These are phyloP conservation scores for Epistrophella euchroma DNA, from an alignment of 2,888 invertebrate genomes.

Conservation along the genomic window DNA sequence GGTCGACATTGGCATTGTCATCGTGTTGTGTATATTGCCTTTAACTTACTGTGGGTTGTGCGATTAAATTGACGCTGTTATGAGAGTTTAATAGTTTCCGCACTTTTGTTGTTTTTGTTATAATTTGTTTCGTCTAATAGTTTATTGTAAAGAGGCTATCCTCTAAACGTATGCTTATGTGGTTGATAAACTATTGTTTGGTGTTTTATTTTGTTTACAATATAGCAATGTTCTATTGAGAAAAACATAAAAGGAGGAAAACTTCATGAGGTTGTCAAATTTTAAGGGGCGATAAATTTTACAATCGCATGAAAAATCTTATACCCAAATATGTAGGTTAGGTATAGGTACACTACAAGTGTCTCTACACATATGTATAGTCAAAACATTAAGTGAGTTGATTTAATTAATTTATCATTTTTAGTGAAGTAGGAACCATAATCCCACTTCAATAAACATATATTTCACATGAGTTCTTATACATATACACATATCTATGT, in stretches of 20 bases:
- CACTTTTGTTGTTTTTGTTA: slow-evolving; percentile 38
- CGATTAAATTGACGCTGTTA: slow-evolving; percentile 15
- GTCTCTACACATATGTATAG: too few relatives aligned
- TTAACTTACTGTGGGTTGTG: slow-evolving; percentile 14
- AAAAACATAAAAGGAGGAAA: neutral
- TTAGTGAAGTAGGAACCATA: too few relatives aligned
- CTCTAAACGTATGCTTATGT: neutral
- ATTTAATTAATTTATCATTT: too few relatives aligned
- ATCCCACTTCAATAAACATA: too few relatives aligned
- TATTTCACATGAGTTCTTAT: too few relatives aligned
- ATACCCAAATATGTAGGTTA: too few relatives aligned
- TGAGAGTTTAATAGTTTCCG: slow-evolving; percentile 37
- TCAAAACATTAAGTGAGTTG: too few relatives aligned
- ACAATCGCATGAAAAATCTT: neutral
- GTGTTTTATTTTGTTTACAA: neutral
- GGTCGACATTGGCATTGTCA: neutral
- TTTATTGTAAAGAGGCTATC: slow-evolving; percentile 30
- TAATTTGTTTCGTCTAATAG: slow-evolving; percentile 63
- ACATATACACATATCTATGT: too few relatives aligned
- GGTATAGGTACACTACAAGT: too few relatives aligned
- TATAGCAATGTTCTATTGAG: too few relatives aligned
- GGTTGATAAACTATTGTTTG: neutral
- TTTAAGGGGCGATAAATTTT: neutral
- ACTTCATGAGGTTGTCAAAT: neutral
- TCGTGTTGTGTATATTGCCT: neutral